phyloP scores from a whole-genome alignment of 2,113 vertebrate species.

The Poeciliopsis prolifica region DNA sequence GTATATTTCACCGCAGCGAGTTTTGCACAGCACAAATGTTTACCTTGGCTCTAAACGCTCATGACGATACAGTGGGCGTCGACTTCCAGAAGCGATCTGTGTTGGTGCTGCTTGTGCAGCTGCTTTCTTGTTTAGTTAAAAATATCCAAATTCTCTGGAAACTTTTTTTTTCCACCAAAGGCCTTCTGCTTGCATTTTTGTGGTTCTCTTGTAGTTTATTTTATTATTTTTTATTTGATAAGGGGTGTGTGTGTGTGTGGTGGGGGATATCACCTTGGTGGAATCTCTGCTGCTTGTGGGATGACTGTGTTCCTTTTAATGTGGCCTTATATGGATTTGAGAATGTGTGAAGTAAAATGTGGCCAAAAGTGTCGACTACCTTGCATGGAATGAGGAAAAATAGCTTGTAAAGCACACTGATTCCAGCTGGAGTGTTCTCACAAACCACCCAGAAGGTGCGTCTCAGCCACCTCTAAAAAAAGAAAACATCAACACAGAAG shows the following conservation, averaged over 20 bases:
- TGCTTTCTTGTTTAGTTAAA: neutral
- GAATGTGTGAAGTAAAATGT: neutral
- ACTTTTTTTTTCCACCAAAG: neutral
- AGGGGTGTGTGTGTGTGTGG: too few species aligned
- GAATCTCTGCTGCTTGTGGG: neutral
- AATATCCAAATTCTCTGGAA: too few species aligned
- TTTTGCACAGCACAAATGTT: neutral
- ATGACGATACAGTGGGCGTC: too few species aligned
- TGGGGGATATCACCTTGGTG: neutral
- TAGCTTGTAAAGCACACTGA: neutral
- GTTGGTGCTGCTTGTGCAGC: neutral
- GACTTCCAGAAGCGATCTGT: neutral
- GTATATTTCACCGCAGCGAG: neutral
- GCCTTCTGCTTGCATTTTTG: neutral
- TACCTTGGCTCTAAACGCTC: neutral
- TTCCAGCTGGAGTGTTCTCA: neutral
- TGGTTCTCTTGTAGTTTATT: neutral
- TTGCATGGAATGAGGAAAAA: neutral
- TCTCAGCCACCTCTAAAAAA: too few species aligned
- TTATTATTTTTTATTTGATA: neutral
- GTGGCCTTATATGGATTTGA: neutral
- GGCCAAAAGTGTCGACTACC: neutral
- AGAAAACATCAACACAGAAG: neutral
- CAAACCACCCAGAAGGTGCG: too few species aligned
- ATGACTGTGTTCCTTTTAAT: neutral